Percentiles rank a stretch among this genome's conserved stretches.
Conservation (phyloP, 2,797 vertebrate genomes). For the Distichodus sexfasciatus region DNA sequence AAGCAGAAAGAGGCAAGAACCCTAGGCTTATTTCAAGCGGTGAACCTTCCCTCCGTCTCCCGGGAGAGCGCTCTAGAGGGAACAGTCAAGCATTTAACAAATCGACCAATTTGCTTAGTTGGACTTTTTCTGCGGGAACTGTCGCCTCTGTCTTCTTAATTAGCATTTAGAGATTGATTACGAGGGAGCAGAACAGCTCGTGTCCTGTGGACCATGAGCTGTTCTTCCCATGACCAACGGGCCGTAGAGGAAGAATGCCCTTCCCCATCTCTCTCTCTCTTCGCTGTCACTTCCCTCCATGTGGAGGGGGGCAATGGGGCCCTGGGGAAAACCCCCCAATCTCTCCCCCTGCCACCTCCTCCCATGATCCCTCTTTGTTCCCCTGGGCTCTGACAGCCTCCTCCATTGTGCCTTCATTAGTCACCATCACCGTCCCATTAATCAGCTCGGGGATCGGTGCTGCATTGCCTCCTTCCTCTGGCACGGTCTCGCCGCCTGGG, state of each 20-base stretch:
- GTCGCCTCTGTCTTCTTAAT: neutral
- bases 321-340: conserved; percentile 29
- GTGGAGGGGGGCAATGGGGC: conserved; percentile 25
- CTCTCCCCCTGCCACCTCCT: neutral
- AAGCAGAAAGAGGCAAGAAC: neutral
- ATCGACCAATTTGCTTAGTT: neutral
- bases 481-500: neutral
- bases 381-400: neutral
- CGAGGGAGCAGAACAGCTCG: neutral
- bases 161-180: conserved; percentile 10
- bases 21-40: neutral
- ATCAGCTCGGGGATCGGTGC: neutral
- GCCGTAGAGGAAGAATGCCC: neutral
- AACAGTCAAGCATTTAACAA: conserved; percentile 7
- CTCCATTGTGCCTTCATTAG: conserved; percentile 11
- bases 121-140: neutral
- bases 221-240: conserved; percentile 5
- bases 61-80: neutral
- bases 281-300: conserved; percentile 12
- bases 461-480: neutral
- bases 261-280: neutral
- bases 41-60: neutral
- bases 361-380: neutral
- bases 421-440: conserved; percentile 1
- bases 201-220: neutral